Base-by-base conservation (phyloP, 2,888 invertebrate species). In the Amiota mariae region DNA sequence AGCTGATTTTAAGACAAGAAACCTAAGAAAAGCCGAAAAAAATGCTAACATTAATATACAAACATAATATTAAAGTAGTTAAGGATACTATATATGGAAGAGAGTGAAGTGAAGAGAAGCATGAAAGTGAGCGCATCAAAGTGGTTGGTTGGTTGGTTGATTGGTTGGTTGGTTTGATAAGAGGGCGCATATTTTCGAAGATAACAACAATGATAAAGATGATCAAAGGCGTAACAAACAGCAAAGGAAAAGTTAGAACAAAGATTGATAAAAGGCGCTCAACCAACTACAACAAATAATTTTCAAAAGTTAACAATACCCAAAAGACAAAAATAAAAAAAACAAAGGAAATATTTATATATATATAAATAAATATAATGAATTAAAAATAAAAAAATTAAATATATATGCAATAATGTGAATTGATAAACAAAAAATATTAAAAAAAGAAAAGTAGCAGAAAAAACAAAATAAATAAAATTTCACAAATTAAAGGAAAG, bases 281-380 rank as follows among this genome's bases (percentile, higher is more conserved):
- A 72, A 74, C 76, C 72, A 76, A 75, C 73, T 73, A 77, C 75
- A 82, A 80, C 80, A 82, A 79, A 81, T 81, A 80, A 82, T 80
- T 84, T 84, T 87, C 86, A 84, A 87, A 86, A 87, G 89, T 87
- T 87, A 88, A 88, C 86, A 88, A 85, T 82, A 85, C 82, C 79
- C 77, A 84, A 87, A 85, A 83, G 86, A 85, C 85, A 77, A 85
- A 80, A 85, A 83, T 85, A 85, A 84, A 77, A 85, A 80, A 86
- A 79, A 86, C 20, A 57, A 59, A 59, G 1, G 0, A 54, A 54
- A 15, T 54, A 54, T 36, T 36, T 79, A 85, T 85, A 85, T 82
- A 83, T 86, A 85, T 84, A 86, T 85, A 86, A 84, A 84, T 84
- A 86, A 86, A 84, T 85, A 85, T 36, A 36, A 36, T 59, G 11